Percentiles rank a stretch among this genome's conserved stretches.
Evolutionary conservation across 2,888 invertebrate genomes (phyloP).

Genomic region (Sarcophaga rosellei): DNA sequence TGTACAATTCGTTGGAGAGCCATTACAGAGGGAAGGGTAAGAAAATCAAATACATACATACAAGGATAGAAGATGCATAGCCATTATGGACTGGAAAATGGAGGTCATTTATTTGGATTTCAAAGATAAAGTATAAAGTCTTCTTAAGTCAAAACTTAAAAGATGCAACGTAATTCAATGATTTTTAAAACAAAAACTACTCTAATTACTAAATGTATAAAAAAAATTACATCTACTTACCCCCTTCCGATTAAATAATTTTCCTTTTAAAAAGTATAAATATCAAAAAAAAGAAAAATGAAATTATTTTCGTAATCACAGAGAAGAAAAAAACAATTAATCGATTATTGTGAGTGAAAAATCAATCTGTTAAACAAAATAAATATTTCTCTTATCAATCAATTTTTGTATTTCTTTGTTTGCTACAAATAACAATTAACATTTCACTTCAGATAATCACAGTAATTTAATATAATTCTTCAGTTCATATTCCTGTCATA

Average conservation of each 20-base stretch:
- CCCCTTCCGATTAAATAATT: neutral
- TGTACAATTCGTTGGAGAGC: neutral
- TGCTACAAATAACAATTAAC: too few species aligned
- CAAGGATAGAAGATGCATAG: neutral
- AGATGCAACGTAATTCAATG: too few species aligned
- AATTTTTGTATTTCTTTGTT: too few species aligned
- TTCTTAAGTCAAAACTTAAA: neutral
- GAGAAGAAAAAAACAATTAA: neutral
- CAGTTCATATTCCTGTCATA: too few species aligned
- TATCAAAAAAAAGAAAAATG: neutral
- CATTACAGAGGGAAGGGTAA: neutral
- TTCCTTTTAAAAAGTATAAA: neutral
- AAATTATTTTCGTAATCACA: neutral
- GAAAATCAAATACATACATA: conserved; percentile 18
- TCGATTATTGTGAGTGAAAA: neutral
- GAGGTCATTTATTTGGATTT: conserved; percentile 29
- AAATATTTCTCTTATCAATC: neutral
- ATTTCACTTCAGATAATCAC: too few species aligned
- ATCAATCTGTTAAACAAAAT: neutral
- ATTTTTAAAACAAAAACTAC: too few species aligned
- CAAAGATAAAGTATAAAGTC: neutral
- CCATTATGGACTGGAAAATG: neutral
- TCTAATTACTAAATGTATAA: too few species aligned
- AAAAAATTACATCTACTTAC: neutral
- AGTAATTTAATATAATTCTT: too few species aligned